Conservation (phyloP, 2,888 invertebrate species). For the Hirtodrosophila alboralis region DNA sequence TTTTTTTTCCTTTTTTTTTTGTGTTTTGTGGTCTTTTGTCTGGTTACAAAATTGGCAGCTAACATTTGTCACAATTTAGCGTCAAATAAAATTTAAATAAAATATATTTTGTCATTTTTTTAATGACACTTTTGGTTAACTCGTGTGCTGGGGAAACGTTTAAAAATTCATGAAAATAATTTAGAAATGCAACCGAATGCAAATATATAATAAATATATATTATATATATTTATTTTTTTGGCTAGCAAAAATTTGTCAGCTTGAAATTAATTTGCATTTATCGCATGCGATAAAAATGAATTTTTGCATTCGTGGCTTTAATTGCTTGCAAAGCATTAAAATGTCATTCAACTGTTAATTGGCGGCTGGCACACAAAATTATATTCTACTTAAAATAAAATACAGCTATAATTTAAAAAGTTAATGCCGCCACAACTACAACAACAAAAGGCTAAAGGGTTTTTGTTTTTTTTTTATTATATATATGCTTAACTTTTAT, state of each 20-base stretch:
- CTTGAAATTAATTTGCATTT: slow-evolving; percentile 42
- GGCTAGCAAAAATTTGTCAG: slow-evolving; percentile 50
- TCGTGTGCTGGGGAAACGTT: slow-evolving; percentile 15
- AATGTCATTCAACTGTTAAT: slow-evolving; percentile 78
- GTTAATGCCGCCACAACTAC: slow-evolving; percentile 48
- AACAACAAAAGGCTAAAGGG: slow-evolving; percentile 14
- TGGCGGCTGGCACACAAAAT: slow-evolving; percentile 43
- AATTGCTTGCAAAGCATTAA: slow-evolving; percentile 64
- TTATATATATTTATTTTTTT: slow-evolving; percentile 12
- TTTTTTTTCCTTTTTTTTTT: slow-evolving; percentile 36
- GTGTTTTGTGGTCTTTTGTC: slow-evolving; percentile 64
- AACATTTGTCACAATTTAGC: slow-evolving; percentile 77
- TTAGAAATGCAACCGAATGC: slow-evolving; percentile 49
- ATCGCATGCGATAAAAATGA: slow-evolving; percentile 60
- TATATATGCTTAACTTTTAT: too few species aligned
- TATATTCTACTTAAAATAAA: slow-evolving; percentile 63
- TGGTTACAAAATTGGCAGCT: slow-evolving; percentile 71
- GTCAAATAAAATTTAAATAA: slow-evolving; percentile 69
- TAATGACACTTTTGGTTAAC: slow-evolving; percentile 70
- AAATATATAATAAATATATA: slow-evolving; percentile 22
- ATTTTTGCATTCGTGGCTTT: slow-evolving; percentile 47
- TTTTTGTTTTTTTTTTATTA: neutral
- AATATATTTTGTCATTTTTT: slow-evolving; percentile 68
- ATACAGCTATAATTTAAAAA: slow-evolving; percentile 56
- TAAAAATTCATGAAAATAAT: slow-evolving; percentile 70